These are phyloP conservation scores for Stenodera caucasica DNA, from an alignment of 2,888 invertebrate genomes.

Conservation along the genomic window DNA sequence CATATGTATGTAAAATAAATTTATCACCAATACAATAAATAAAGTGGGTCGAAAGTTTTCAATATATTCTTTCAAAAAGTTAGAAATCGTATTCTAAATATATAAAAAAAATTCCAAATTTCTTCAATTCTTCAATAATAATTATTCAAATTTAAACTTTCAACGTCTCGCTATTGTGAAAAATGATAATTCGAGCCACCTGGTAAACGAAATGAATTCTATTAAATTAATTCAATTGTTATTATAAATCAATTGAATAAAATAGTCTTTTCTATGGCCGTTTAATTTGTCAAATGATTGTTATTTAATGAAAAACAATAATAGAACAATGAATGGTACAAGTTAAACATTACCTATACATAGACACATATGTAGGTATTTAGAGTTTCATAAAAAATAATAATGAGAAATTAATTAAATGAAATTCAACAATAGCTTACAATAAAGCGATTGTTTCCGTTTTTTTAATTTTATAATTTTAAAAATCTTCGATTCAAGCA, in stretches of 20 bases:
- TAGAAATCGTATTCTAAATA: too few relatives aligned
- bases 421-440: not conserved
- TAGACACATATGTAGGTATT: not conserved
- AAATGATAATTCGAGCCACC: too few relatives aligned
- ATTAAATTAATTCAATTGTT: too few relatives aligned
- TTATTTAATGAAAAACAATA: not conserved
- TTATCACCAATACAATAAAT: too few relatives aligned
- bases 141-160: too few relatives aligned
- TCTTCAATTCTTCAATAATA: too few relatives aligned
- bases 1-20: too few relatives aligned
- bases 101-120: too few relatives aligned
- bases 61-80: too few relatives aligned
- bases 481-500: not conserved
- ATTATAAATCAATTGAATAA: not conserved
- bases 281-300: conserved; percentile 2
- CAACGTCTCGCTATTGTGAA: too few relatives aligned
- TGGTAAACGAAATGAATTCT: too few relatives aligned
- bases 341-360: not conserved
- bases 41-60: too few relatives aligned
- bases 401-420: not conserved
- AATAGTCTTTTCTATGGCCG: not conserved
- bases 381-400: not conserved
- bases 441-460: not conserved
- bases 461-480: not conserved
- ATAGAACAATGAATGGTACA: conserved; percentile 3